Conservation (phyloP, 2,113 vertebrate species). For the Salvelinus sp. region DNA sequence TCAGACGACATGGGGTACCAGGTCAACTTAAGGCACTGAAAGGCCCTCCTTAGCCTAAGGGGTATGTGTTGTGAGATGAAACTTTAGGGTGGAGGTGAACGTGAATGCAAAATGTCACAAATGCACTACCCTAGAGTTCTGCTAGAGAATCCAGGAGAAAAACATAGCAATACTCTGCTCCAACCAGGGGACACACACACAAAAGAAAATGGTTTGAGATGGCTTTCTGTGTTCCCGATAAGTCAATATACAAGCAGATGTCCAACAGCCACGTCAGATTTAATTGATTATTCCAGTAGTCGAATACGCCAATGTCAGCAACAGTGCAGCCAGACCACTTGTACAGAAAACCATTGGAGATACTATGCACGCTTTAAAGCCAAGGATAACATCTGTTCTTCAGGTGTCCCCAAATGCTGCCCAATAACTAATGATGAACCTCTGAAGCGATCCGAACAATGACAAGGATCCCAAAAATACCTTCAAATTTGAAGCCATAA, state of each 20-base stretch:
- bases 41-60: background rate
- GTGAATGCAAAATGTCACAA: background rate
- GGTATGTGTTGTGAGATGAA: background rate
- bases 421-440: slow-evolving; percentile 5
- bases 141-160: background rate
- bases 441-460: slow-evolving; percentile 7
- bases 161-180: background rate
- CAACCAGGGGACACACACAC: background rate
- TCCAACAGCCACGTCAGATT: slow-evolving; percentile 12
- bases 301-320: slow-evolving; percentile 28
- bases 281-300: background rate
- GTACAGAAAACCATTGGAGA: slow-evolving; percentile 27
- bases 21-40: background rate
- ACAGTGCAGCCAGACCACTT: slow-evolving; percentile 17
- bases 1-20: slow-evolving; percentile 52
- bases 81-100: background rate
- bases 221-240: background rate
- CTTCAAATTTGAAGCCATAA: background rate
- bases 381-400: slow-evolving; percentile 53
- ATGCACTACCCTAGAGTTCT: background rate
- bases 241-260: background rate
- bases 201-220: background rate
- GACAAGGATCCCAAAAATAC: background rate
- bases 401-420: slow-evolving; percentile 16
- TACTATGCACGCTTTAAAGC: slow-evolving; percentile 9